Evolutionary conservation across 2,888 invertebrate genomes (phyloP).

Genomic region (Proisotoma minuta): DNA sequence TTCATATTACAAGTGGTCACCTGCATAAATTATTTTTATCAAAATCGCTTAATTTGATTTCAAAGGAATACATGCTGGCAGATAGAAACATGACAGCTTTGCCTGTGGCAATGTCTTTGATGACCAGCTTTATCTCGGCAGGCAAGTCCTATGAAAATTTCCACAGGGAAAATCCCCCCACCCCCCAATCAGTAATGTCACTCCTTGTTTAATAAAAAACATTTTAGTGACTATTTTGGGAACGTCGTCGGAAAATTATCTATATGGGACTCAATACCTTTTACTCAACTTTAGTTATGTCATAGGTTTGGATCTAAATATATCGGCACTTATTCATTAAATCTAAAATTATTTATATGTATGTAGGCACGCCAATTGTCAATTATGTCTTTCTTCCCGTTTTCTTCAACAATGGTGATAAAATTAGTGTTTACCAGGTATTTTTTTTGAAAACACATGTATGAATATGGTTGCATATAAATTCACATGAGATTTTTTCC

Average conservation of each 20-base stretch:
- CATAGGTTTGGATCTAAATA: too few species aligned
- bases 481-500: too few species aligned
- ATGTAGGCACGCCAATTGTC: not conserved
- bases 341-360: too few species aligned
- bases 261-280: not conserved
- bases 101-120: not conserved
- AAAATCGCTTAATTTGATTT: not conserved
- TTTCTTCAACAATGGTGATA: not conserved
- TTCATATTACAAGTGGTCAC: too few species aligned
- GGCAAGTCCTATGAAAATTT: too few species aligned
- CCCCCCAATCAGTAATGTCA: too few species aligned
- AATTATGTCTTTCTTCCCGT: not conserved
- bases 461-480: too few species aligned
- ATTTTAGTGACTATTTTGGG: not conserved
- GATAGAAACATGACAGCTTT: not conserved
- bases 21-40: not conserved
- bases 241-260: not conserved
- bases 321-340: too few species aligned
- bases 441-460: too few species aligned
- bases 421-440: conserved; percentile 3
- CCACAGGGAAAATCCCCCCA: too few species aligned
- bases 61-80: conserved; percentile 1
- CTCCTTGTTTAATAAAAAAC: too few species aligned
- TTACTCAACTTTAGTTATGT: conserved; percentile 1
- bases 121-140: conserved; percentile 1